Evolutionary conservation across 2,113 vertebrate genomes (phyloP), one percentile per base, ranked within the genome.

Genomic region (Zosterops hypoxanthus): DNA sequence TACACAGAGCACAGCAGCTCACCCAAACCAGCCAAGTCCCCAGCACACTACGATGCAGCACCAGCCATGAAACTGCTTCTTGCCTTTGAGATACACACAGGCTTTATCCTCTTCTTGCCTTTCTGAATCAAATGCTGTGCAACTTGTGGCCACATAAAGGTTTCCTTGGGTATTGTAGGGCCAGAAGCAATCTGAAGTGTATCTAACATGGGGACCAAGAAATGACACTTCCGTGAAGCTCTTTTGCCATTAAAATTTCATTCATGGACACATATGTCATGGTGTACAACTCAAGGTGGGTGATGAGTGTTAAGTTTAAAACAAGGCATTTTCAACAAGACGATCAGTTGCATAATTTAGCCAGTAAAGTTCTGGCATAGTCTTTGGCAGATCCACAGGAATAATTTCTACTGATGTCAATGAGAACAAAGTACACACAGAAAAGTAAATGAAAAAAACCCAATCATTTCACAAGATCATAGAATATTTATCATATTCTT

Each of bases 401-500:
- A 69, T 55, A 61, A 73, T 61, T 87, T 61, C 84, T 60, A 50
- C 25, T 49, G 52, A 49, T 56, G 26, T 36, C 23, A 89, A 26
- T 47, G 19, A 36, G 57, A 92, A 65, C 22, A 80, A 94, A 85
- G 5, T 14, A 75, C 17, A 65, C 25, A 81, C 6, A 95, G 63
- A 89, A 76, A 90, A 4, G 25, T 61, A 85, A 95, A 85, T 63
- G n/a, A 36, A 76, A 72, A 68, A 91, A 85, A 64, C 1, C 7
- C 7, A 85, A 56, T 19, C 0, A 44, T 77, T 70, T 77, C 31
- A 36, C 12, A 63, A 61, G 77, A 56, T 56, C 31, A 33, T 3
- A 70, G 15, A 77, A 20, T 70, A 77, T 70, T 91, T 85, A 66
- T 87, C 25, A 87, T 70, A 63, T 79, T 84, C 23, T 82, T 80